A percentile compares a stretch with the other conserved stretches of the same genome.
Evolutionary conservation across 1,140 invertebrate species (phyloP).

Genomic region (Drosophila pruinosa): DNA sequence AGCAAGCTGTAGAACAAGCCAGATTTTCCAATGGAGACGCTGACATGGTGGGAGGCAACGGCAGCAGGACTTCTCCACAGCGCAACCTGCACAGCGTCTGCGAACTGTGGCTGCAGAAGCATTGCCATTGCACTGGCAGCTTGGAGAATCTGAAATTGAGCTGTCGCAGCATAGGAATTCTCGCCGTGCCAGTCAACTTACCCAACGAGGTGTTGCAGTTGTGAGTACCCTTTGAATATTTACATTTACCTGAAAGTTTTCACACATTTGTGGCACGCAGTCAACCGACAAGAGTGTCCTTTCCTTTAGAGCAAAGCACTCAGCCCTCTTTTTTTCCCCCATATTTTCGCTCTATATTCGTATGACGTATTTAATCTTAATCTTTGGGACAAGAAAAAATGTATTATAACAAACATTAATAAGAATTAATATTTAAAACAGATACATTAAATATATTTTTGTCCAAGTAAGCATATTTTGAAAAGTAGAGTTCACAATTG

Average conservation of each 20-base stretch:
- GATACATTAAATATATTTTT: too few relatives aligned
- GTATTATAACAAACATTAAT: too few relatives aligned
- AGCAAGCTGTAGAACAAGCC: slow-evolving; percentile 3
- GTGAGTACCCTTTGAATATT: slow-evolving; percentile 59
- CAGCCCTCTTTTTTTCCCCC: too few relatives aligned
- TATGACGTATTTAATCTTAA: too few relatives aligned
- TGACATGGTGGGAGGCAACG: neutral
- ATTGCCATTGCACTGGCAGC: slow-evolving; percentile 75
- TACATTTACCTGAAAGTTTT: neutral
- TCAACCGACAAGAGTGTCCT: neutral
- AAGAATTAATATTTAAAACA: too few relatives aligned
- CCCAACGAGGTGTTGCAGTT: slow-evolving; percentile 64
- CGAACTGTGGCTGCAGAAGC: slow-evolving; percentile 71
- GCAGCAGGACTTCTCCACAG: slow-evolving; percentile 16
- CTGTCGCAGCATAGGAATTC: slow-evolving; percentile 72
- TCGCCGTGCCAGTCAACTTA: slow-evolving; percentile 72
- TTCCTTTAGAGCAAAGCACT: too few relatives aligned
- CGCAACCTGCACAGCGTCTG: slow-evolving; percentile 66
- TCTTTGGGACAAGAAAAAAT: too few relatives aligned
- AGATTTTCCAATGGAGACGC: slow-evolving; percentile 3
- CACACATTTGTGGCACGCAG: neutral
- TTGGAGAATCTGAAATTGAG: slow-evolving; percentile 64
- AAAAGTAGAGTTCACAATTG: too few relatives aligned
- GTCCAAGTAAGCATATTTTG: too few relatives aligned
- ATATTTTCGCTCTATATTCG: too few relatives aligned